Evolutionary conservation across 2,888 invertebrate species (phyloP).

Genomic region (Galerucella calmariensis): DNA sequence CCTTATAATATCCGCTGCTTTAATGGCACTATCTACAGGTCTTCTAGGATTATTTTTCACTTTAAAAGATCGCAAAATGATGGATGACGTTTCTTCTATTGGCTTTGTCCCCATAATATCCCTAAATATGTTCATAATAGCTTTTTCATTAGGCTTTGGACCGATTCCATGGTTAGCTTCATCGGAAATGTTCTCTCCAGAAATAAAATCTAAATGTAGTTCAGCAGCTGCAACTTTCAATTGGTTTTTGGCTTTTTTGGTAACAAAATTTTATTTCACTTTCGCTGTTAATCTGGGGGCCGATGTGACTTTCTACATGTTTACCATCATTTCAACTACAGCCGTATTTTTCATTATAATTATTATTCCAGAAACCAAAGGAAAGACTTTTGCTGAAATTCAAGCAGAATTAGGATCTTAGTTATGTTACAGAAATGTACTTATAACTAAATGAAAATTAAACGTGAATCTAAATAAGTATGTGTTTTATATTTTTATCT

Average conservation of each 20-base stretch:
- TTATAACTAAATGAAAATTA: neutral
- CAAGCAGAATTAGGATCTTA: constrained; percentile 42
- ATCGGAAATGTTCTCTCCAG: constrained; percentile 83
- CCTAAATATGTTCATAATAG: constrained; percentile 79
- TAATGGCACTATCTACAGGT: constrained; percentile 77
- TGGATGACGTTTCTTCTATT: constrained; percentile 66
- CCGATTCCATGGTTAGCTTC: constrained; percentile 91
- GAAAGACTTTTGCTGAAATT: constrained; percentile 57
- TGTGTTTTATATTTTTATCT: neutral
- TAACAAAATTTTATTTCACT: constrained; percentile 78
- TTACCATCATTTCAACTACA: constrained; percentile 73
- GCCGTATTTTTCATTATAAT: constrained; percentile 72
- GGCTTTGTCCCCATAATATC: constrained; percentile 81
- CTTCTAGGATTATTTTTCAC: constrained; percentile 78
- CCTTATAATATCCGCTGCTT: constrained; percentile 76
- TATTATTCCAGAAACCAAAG: constrained; percentile 59
- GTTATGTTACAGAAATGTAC: neutral
- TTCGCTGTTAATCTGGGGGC: constrained; percentile 69
- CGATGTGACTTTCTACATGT: constrained; percentile 80
- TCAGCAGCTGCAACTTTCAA: constrained; percentile 86
- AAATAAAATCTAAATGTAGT: constrained; percentile 81
- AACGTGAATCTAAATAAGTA: neutral
- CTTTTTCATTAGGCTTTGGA: constrained; percentile 86
- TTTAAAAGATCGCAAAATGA: constrained; percentile 58
- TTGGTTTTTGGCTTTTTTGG: constrained; percentile 83